Base-by-base conservation (phyloP, 2,797 vertebrate genomes). In the Psittacula derbiana region DNA sequence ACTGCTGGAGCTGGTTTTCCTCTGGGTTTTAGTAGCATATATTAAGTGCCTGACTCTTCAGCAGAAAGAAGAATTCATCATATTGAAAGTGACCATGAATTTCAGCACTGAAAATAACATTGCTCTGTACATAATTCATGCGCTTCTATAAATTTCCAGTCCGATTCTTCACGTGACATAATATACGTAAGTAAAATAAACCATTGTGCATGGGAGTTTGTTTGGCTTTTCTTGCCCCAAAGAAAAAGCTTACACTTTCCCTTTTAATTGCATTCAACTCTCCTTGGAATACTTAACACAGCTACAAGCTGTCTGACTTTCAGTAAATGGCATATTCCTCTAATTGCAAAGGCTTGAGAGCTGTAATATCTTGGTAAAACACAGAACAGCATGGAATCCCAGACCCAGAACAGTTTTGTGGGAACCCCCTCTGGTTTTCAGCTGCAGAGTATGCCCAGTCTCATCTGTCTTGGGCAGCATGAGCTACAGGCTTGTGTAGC, bases 41-140 rank as follows among this genome's bases (percentile, higher is more conserved):
- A 84, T 52, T 65, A 31, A 90, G 30, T 60, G 65, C 15, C 76
- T 85, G 57, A 28, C 41, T 82, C 43, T 58, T 49, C 66, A 87
- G 55, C 67, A 75, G 58, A 80, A 83, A 83, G 41, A 79, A 91
- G 25, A 93, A 88, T 61, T 81, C 66, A 73, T 94, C 94, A 93
- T 28, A 20, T 55, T 49, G 44, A 36, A 86, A 83, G 69, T 25
- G 44, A 93, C 61, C 66, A 70, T 38, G 62, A 91, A 72, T 81
- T 94, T 81, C 64, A 84, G 36, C 24, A 28, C 50, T 21, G 50
- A 86, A 91, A 93, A 80, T 79, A 95, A 61, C 66, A 83, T 47
- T 70, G 28, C 55, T 72, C 61, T 66, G 36, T 75, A 41, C 19
- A 40, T 57, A 75, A 53, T 66, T 91, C 82, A 72, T 84, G 86